Evolutionary conservation across 2,888 invertebrate genomes (phyloP), one percentile per base, ranked within the genome.

Genomic region (Ormyrus thymus): DNA sequence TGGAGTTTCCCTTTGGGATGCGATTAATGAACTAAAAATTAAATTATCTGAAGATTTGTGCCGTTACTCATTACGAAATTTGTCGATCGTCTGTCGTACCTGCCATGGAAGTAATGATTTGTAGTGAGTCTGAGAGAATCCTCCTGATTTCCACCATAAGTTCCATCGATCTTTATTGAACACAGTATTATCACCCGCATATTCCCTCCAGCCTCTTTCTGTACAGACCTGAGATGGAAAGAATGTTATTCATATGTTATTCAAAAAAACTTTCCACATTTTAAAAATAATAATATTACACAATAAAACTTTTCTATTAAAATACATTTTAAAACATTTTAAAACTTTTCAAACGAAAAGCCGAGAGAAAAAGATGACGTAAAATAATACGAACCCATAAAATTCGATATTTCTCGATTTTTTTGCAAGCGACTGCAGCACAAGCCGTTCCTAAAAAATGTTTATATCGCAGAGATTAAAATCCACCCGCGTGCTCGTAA

Each of bases 1-100:
- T 95, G n/a, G 95, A 93, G 50, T 95, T 94, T 3, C 95, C 95
- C 89, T 95, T 95, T 9, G 96, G 96, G 86, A 96, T 95, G 89
- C 96, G 95, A 88, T 96, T 97, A 87, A 96, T 93, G 84, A 94
- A 95, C 94, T 95, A 61, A 50, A 62, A 59, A 69, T 65, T 48
- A 71, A 68, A 45, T 7, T 10, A n/a, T n/a, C 11, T 0, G 15
- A 55, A 6, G 5, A 53, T 43, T 11, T 68, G 7, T 43, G 7
- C 10, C n/a, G 29, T 43, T n/a, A 7, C 13, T 56, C 10, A 56
- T 56, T 45, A 45, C 11, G 3, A 29, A 29, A 29, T 29, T 29
- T 29, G 3, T 29, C 29, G 3, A 29, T 29, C 29, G 4, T 29
- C 29, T 4, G 29, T 64, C 81, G 83, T 86, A 93, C 94, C 93